Evolutionary conservation across 1,140 invertebrate species (phyloP).

Genomic region (Drosophila carrolli): DNA sequence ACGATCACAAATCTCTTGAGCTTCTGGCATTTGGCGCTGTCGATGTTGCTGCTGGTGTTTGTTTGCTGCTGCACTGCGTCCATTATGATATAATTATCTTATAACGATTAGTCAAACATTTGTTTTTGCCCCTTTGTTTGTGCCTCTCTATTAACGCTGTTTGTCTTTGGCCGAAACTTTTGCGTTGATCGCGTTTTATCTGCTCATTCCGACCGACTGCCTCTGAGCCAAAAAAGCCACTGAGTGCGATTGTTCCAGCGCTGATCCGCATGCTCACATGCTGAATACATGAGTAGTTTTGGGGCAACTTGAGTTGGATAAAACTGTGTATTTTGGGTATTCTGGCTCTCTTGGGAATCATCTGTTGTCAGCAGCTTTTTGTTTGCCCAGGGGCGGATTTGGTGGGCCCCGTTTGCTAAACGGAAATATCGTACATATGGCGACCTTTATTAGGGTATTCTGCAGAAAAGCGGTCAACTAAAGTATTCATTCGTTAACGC

Average conservation of each 20-base stretch:
- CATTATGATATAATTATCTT: constrained; percentile 53
- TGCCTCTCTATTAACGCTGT: constrained; percentile 4
- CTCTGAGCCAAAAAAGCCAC: constrained; percentile 22
- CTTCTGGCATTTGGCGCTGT: constrained; percentile 74
- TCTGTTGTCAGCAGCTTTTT: constrained; percentile 30
- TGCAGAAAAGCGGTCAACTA: not conserved
- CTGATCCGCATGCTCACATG: constrained; percentile 29
- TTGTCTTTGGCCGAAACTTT: constrained; percentile 15
- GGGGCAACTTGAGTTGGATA: constrained; percentile 7
- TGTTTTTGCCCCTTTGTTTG: constrained; percentile 31
- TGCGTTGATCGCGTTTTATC: constrained; percentile 18
- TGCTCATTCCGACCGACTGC: constrained; percentile 23
- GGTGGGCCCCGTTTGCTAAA: constrained; percentile 9
- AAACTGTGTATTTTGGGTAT: not conserved
- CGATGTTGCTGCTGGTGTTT: constrained; percentile 48
- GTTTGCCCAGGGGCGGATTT: constrained; percentile 41
- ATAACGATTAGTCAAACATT: constrained; percentile 50
- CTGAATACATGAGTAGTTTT: constrained; percentile 19
- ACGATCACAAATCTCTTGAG: constrained; percentile 74
- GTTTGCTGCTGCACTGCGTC: constrained; percentile 37
- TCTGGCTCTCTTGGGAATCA: constrained; percentile 49
- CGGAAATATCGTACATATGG: not conserved
- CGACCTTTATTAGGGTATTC: not conserved
- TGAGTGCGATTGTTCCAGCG: constrained; percentile 27
- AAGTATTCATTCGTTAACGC: not conserved